Base-by-base conservation (phyloP, 1,140 invertebrate species). In the Diorhabda sublineata region DNA sequence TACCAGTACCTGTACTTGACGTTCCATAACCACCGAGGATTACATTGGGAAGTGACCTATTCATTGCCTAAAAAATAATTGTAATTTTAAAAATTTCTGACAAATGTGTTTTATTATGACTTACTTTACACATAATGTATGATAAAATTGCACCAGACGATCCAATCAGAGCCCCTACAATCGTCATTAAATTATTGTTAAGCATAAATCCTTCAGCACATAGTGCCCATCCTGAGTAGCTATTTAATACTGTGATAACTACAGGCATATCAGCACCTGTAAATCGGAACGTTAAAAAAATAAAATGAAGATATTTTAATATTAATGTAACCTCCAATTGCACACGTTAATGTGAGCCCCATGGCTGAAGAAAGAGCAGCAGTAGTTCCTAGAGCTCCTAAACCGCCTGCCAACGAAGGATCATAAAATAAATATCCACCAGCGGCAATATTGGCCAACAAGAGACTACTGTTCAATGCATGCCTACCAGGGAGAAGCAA, bases 171-270 rank as follows among this genome's bases (percentile, higher is more conserved):
- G 94, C 92, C 45, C 94, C 94, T 42, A 96, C 93, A 75, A 96
- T 90, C 4, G 94, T 96, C 92, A 96, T 94, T 45, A 96, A 82
- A 73, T 92, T 94, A 82, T 96, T 96, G 82, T 96, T 93, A 56
- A 97, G 83, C 94, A 96, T 96, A 81, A 97, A 96, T 58, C 94
- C 94, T 84, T 96, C 94, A 52, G 94, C 94, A 83, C 88, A 89
- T 59, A 96, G 83, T 11, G 94, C 93, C 93, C 94, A 96, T 4
- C 88, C 89, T 0, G 88, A 89, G 78, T 90, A 90, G 75, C 89
- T 92, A 86, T 97, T 97, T 4, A 96, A 83, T 2, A 96, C 94
- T 11, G 94, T 96, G 71, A 96, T 96, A 2, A 96, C 94, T 2
- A 96, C 94, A 3, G 94, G 94, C 94, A 96, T 96, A 82, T 96